Evolutionary conservation across 2,797 vertebrate genomes (phyloP), one percentile per base, ranked within the genome.

Genomic region (Intellagama lesueurii): DNA sequence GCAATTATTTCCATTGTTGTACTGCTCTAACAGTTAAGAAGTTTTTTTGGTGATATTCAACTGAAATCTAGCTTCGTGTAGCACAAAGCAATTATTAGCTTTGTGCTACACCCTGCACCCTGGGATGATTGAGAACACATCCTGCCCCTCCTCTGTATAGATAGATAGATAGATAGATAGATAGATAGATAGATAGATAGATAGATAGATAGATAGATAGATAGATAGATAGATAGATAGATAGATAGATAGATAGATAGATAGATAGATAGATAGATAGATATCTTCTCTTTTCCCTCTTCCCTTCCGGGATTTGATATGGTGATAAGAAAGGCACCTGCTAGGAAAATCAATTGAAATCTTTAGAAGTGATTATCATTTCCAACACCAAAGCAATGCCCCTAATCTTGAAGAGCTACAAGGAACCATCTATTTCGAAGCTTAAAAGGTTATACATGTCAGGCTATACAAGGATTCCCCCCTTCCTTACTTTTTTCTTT

Each of bases 331-430:
- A 66, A 91, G 86, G 86, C 91, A 95, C 92, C 93, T 95, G 90
- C 84, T 94, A 16, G 2, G 85, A 30, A 87, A 92, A 94, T 94
- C 90, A 94, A 93, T 60, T 91, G 84, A 92, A 94, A 94, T 87
- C 85, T 92, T 28, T 92, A 89, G 93, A 93, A 92, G 91, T 69
- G 82, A 86, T 93, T 93, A 91, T 91, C 81, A 85, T 92, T 94
- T 91, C 88, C 64, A 81, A 60, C 77, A 82, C 0, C 40, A 92
- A 94, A 96, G 86, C 0, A 0, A 83, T 0, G 90, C 22, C 89
- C 89, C 30, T 85, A 81, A 90, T 0, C 0, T 87, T 70, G 91
- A 90, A 16, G n/a, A 83, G 93, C 93, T 95, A 85, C 91, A 81
- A 77, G 90, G 72, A 24, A 89, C 22, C 91, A 77, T 49, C 64